Base-by-base conservation (phyloP, 2,797 vertebrate species). In the Carapus acus region DNA sequence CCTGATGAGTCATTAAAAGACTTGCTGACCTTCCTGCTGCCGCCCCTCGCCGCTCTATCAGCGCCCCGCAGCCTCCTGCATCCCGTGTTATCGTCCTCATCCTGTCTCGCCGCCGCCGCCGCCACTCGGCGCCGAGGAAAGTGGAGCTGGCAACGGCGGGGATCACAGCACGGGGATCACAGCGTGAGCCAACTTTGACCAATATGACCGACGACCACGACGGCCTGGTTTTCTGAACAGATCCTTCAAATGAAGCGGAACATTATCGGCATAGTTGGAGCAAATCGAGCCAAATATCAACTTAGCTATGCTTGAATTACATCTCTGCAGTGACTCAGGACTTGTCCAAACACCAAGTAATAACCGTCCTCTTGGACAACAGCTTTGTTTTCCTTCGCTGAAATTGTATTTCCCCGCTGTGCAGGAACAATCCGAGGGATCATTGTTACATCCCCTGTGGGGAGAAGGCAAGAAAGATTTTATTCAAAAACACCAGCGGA, bases 321-420 rank as follows among this genome's bases (percentile, higher is more conserved):
- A 33, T 18, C n/a, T 43, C 41, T 23, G 21, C 49, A 58, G 68
- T 74, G 76, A 82, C 71, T 79, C 71, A 59, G 61, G 83, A 86
- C 84, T 82, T 87, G 80, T 74, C 85, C 82, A 82, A 84, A 86
- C 78, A 88, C 75, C 77, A 85, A 80, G 80, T 83, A 85, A 84
- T 79, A 85, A 72, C 84, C 82, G 21, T 84, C 83, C 54, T 84
- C 79, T 80, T 85, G 85, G 76, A 87, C 78, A 71, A 83, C 70
- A 65, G 84, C 81, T 79, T 70, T 86, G 75, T 87, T 85, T 81
- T 82, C 77, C 44, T 59, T 77, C 61, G 51, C 69, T 49, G 77
- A 80, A 81, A 85, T 67, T 68, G 78, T 67, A 69, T 70, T 79
- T 74, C 84, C 85, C 55, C 54, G 74, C 70, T 72, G 73, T 4